Evolutionary conservation across 2,888 invertebrate species (phyloP).

Genomic region (Sesia bembeciformis): DNA sequence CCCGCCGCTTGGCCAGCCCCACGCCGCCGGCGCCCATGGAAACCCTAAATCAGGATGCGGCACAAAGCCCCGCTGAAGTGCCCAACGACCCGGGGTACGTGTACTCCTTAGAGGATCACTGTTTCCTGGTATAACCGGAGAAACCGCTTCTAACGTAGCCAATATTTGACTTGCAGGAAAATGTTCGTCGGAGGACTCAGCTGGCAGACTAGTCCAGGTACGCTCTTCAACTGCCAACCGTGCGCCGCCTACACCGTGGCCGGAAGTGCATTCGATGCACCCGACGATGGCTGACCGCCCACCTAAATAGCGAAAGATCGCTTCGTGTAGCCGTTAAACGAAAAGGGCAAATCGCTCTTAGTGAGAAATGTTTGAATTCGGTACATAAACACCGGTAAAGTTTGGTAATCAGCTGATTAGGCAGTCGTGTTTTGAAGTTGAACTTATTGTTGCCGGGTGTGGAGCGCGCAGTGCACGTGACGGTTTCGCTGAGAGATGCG

Average conservation of each 20-base stretch:
- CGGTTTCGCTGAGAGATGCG: conserved; percentile 23
- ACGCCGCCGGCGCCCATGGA: conserved; percentile 77
- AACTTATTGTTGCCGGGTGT: conserved; percentile 22
- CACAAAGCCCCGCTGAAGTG: conserved; percentile 90
- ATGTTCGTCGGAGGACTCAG: conserved; percentile 99
- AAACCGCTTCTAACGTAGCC: conserved; percentile 32
- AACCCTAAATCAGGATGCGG: conserved; percentile 85
- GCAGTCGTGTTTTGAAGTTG: conserved; percentile 34
- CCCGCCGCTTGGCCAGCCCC: conserved; percentile 50
- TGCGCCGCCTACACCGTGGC: conserved; percentile 31
- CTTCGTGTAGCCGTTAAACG: conserved; percentile 26
- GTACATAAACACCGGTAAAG: conserved; percentile 59
- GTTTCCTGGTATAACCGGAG: background rate
- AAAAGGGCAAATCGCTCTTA: conserved; percentile 36
- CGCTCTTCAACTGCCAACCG: conserved; percentile 53
- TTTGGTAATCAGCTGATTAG: conserved; percentile 71
- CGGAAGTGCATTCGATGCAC: conserved; percentile 55
- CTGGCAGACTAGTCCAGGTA: conserved; percentile 99
- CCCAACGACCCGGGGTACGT: conserved; percentile 95
- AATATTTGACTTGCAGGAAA: conserved; percentile 91
- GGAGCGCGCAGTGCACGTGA: conserved; percentile 28
- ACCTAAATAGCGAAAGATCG: conserved; percentile 28
- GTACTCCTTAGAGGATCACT: conserved; percentile 11
- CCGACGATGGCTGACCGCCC: conserved; percentile 36
- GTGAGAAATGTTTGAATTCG: conserved; percentile 38